phyloP scores from a whole-genome alignment of 1,140 invertebrate genomes.

The Subanguina moxae region DNA sequence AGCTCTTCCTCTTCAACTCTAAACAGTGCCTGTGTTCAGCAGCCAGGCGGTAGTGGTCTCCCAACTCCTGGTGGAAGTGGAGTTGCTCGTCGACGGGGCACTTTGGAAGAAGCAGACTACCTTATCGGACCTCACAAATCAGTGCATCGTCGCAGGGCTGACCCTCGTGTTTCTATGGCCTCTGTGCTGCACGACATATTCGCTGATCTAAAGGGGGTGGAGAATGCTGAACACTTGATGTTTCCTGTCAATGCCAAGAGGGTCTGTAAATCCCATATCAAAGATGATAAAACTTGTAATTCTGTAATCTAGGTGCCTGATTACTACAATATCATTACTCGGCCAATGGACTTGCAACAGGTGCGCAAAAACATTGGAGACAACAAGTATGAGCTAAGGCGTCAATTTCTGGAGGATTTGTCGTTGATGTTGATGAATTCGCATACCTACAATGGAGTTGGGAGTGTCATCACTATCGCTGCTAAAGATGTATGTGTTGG shows the following conservation, averaged over 20 bases:
- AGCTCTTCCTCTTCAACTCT: not conserved
- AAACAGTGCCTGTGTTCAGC: not conserved
- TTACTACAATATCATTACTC: conserved; percentile 82
- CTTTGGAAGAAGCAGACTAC: conserved; percentile 66
- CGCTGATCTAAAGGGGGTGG: conserved; percentile 85
- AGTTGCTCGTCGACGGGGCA: conserved; percentile 24
- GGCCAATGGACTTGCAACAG: conserved; percentile 94
- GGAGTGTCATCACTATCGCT: conserved; percentile 45
- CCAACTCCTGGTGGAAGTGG: not conserved
- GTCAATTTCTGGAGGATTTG: conserved; percentile 74
- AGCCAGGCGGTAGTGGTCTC: not conserved
- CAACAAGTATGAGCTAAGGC: conserved; percentile 85
- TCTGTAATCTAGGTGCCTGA: conserved; percentile 35
- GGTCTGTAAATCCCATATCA: conserved; percentile 23
- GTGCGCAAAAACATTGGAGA: conserved; percentile 85
- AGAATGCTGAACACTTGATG: conserved; percentile 84
- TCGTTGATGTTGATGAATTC: conserved; percentile 95
- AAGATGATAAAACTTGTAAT: not conserved
- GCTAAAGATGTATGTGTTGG: conserved; percentile 35
- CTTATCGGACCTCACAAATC: conserved; percentile 67
- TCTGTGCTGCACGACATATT: conserved; percentile 85
- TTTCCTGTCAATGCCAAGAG: conserved; percentile 89
- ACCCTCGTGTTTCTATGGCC: conserved; percentile 89
- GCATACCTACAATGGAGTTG: conserved; percentile 49
- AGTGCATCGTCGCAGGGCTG: conserved; percentile 85